These are phyloP conservation scores for Emydura subglobosa DNA, from an alignment of 2,113 vertebrate species.

Conservation along the genomic window DNA sequence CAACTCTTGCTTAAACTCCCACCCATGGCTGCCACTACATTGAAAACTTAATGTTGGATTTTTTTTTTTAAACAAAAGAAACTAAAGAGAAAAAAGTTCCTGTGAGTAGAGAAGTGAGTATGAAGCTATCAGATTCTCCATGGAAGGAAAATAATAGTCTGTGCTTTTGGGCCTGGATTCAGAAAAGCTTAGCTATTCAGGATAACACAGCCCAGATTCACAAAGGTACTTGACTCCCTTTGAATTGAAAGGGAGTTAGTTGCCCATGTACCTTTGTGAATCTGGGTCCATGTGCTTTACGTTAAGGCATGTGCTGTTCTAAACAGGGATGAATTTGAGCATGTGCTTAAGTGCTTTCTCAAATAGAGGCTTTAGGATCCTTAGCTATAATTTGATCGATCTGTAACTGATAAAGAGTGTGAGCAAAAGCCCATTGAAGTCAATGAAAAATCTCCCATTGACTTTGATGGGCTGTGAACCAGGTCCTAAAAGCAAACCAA, in stretches of 20 bases:
- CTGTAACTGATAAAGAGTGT: background rate
- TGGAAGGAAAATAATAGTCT: background rate
- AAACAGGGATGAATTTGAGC: background rate
- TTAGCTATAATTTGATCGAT: background rate
- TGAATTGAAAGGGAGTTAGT: background rate
- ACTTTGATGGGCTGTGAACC: background rate
- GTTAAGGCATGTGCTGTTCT: background rate
- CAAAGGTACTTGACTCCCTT: background rate
- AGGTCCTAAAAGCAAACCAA: background rate
- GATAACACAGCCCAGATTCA: background rate
- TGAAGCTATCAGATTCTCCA: background rate
- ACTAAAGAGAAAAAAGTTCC: constrained; percentile 6
- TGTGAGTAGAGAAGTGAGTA: background rate
- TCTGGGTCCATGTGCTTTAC: background rate
- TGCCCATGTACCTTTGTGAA: background rate
- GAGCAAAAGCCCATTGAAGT: background rate
- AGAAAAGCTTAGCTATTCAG: background rate
- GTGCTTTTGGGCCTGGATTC: background rate
- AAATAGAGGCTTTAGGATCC: background rate
- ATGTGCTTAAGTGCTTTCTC: background rate
- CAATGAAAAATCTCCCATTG: background rate
- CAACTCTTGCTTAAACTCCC: constrained; percentile 25
- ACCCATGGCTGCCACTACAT: background rate
- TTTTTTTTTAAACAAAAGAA: background rate
- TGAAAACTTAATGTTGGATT: background rate